Conservation (phyloP, 2,888 invertebrate genomes). For the Abrostola triplasia region DNA sequence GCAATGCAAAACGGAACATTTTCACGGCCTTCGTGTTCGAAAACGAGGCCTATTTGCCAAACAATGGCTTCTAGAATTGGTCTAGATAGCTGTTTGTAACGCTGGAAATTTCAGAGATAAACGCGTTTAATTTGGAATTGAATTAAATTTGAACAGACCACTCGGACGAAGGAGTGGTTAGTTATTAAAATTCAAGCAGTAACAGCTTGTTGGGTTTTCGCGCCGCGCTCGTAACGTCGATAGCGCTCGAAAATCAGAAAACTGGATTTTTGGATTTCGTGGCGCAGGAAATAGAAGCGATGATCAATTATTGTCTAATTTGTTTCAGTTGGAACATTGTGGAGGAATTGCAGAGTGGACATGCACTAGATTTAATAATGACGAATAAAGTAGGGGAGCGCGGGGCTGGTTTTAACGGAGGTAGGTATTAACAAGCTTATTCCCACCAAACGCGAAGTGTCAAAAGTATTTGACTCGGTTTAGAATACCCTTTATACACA, state of each 20-base stretch:
- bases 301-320: not conserved
- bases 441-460: no score
- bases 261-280: not conserved
- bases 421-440: no score
- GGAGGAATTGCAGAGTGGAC: no score
- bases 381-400: no score
- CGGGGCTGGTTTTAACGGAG: no score
- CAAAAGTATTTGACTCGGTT: no score
- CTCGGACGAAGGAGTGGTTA: slow-evolving; percentile 26
- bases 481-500: no score
- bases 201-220: slow-evolving; percentile 37
- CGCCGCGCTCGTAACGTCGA: slow-evolving; percentile 22
- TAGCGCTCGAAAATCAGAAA: slow-evolving; percentile 16
- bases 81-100: slow-evolving; percentile 20
- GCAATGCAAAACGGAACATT: slow-evolving; percentile 48
- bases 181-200: slow-evolving; percentile 43
- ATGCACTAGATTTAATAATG: no score
- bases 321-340: not conserved
- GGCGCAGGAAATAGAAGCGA: not conserved
- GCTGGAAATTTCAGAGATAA: slow-evolving; percentile 16
- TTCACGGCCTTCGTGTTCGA: slow-evolving; percentile 38
- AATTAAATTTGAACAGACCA: slow-evolving; percentile 28
- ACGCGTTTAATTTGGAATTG: slow-evolving; percentile 20
- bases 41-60: slow-evolving; percentile 34
- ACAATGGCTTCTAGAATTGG: slow-evolving; percentile 20